Conservation (phyloP, 2,888 invertebrate genomes). For the Congeria kusceri region DNA sequence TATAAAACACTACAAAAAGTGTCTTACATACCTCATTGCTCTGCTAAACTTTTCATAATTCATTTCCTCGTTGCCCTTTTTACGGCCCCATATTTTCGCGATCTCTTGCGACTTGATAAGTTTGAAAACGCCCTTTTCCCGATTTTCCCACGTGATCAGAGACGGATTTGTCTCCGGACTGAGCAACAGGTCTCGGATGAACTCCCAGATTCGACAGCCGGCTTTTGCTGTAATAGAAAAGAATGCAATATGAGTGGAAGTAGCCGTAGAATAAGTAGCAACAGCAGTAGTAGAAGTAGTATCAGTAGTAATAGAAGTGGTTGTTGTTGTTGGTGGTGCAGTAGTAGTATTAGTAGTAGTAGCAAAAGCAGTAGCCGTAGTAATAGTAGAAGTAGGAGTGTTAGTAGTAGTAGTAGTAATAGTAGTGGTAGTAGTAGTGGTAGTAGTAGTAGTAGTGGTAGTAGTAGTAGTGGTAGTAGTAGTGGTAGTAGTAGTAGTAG, state of each 20-base stretch:
- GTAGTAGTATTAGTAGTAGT: constrained; percentile 6
- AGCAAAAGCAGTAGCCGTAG: neutral
- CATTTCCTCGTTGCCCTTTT: constrained; percentile 94
- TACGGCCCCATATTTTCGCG: constrained; percentile 93
- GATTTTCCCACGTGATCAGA: constrained; percentile 95
- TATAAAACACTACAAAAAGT: too few relatives aligned
- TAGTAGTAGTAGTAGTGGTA: constrained; percentile 8
- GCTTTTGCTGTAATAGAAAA: constrained; percentile 47
- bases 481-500: neutral
- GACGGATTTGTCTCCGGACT: constrained; percentile 92
- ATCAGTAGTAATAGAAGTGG: neutral
- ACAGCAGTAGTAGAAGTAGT: neutral
- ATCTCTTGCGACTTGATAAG: constrained; percentile 94
- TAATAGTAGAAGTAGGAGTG: neutral
- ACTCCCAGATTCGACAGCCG: constrained; percentile 90
- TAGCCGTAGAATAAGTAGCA: neutral
- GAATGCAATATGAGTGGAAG: neutral
- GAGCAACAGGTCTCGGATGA: constrained; percentile 92
- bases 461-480: neutral
- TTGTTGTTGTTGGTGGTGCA: neutral
- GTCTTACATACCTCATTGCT: constrained; percentile 90
- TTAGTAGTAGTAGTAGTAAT: constrained; percentile 2
- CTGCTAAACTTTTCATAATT: constrained; percentile 96
- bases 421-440: neutral
- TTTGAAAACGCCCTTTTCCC: constrained; percentile 92